Conservation (phyloP, 1,140 invertebrate genomes). For the Coptotermes formosanus region DNA sequence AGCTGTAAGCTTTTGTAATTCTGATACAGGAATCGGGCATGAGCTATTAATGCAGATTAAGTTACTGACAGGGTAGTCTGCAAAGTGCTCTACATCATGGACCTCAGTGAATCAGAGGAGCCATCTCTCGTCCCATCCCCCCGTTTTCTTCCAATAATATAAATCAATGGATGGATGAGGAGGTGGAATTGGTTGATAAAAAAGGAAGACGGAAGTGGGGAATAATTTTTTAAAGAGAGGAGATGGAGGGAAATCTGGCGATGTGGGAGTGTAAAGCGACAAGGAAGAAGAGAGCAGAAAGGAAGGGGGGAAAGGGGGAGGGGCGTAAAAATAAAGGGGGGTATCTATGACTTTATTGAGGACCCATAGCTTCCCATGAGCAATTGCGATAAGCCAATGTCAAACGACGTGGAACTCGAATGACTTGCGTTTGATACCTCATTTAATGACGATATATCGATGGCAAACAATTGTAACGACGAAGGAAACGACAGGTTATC, state of each 20-base stretch:
- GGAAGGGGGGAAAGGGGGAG: background rate
- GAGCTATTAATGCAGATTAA: background rate
- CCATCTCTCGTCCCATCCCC: background rate
- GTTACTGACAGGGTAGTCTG: background rate
- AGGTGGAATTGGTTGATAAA: constrained; percentile 19
- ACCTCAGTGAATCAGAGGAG: background rate
- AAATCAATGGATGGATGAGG: constrained; percentile 18
- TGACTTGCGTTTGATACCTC: too few species aligned
- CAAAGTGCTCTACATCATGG: background rate
- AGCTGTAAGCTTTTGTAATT: too few species aligned
- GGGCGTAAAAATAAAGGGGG: background rate
- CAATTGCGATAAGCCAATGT: background rate
- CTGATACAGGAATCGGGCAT: too few species aligned
- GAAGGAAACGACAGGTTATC: too few species aligned
- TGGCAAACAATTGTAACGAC: too few species aligned
- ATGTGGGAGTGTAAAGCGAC: constrained; percentile 8
- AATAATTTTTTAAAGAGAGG: background rate
- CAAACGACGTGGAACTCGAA: background rate
- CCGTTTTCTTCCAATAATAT: background rate
- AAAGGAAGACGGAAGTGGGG: constrained; percentile 2
- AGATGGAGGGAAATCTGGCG: background rate
- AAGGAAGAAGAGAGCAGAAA: background rate
- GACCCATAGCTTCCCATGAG: background rate
- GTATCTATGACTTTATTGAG: constrained; percentile 9
- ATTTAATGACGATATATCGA: too few species aligned